Percentiles rank a stretch among this genome's conserved stretches.
Evolutionary conservation across 2,113 vertebrate genomes (phyloP).

Genomic region (Stigmatopora nigra): DNA sequence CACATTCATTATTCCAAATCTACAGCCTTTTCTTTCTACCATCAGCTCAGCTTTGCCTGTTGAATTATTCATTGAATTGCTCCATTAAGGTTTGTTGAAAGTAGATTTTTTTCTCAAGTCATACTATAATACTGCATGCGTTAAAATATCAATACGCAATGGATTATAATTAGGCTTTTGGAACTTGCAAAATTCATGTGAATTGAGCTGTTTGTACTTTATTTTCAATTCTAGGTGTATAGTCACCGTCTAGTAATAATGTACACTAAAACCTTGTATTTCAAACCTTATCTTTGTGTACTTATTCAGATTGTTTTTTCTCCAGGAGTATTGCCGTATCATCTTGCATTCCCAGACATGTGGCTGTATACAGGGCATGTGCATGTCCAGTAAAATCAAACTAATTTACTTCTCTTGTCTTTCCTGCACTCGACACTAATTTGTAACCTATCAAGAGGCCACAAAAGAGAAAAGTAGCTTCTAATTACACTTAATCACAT

Average conservation of each 20-base stretch:
- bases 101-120: no score
- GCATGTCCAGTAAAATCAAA: conserved; percentile 16
- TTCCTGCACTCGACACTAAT: conserved; percentile 35
- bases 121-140: not conserved
- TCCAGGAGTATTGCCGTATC: no score
- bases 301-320: no score
- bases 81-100: not conserved
- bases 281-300: no score
- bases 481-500: conserved; percentile 55
- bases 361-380: not conserved
- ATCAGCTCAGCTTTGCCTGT: conserved; percentile 16
- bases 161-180: not conserved
- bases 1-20: conserved; percentile 32
- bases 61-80: conserved; percentile 30
- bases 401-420: conserved; percentile 33
- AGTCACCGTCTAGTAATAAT: no score
- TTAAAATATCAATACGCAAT: not conserved
- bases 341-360: not conserved
- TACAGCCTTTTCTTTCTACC: conserved; percentile 23
- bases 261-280: no score
- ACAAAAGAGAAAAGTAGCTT: conserved; percentile 50
- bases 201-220: no score
- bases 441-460: conserved; percentile 42
- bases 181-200: not conserved
- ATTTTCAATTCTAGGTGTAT: no score